Evolutionary conservation across 2,888 invertebrate genomes (phyloP), one percentile per base, ranked within the genome.

Genomic region (Agelastica alni): DNA sequence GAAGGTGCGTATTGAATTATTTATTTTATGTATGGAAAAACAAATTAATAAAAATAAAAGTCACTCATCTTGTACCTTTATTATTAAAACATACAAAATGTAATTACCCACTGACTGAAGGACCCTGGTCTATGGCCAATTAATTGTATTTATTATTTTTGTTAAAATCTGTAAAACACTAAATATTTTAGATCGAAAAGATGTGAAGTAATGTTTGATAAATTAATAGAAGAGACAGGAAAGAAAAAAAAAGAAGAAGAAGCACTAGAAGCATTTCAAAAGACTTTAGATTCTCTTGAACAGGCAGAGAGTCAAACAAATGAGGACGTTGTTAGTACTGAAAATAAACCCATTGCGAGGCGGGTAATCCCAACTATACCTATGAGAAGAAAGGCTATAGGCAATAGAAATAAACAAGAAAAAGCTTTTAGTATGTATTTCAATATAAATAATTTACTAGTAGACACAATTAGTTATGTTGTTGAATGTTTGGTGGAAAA

Each of bases 181-280:
- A 18, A 12, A 7, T 10, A 18, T 20, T 10, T 4, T 10, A 36
- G 41, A n/a, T 10, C 18, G 10, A 18, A 36, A 14, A 43, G 59
- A 47, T 47, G 34, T 32, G 58, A 59, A 14, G 4, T 17, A 4
- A 22, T 59, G 13, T 59, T 59, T 18, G 53, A 59, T 31, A 51
- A 53, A 31, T 42, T 59, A 13, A 41, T 26, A 41, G 48, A 48
- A 39, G 49, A 47, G 6, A 26, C 14, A 4, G 22, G 37, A 13
- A 51, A 59, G 16, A 53, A 44, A 13, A 16, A 44, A 10, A 47
- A 42, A 18, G 44, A 59, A n/a, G 51, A 59, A 42, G 48, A 53
- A 30, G 9, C n/a, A 22, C 16, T 41, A 18, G 56, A 53, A 16
- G 12, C 14, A 13, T 56, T 59, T 13, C 17, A 47, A 32, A 45